Base-by-base conservation (phyloP, 2,888 invertebrate genomes). In the Crocallis elinguaria region DNA sequence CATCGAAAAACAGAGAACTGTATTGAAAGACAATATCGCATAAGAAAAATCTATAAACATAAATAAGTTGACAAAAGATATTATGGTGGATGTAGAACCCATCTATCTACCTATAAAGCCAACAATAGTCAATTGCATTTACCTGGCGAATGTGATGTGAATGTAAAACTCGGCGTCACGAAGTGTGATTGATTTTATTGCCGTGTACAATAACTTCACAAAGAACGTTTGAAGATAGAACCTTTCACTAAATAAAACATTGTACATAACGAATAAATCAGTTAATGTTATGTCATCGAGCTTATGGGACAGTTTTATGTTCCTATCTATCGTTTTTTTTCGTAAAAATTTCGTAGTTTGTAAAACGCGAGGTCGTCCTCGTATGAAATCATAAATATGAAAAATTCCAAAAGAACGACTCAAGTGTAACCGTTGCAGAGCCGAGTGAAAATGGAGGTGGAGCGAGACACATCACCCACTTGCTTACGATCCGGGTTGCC, bases 401-500 rank as follows among this genome's bases (percentile, higher is more conserved):
- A 75, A 77, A 74, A 79, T 81, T 77, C 72, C 69, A 75, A 66
- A 75, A 80, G 79, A 81, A 75, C 76, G 69, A 77, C 62, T 76
- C 69, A 74, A 72, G 71, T 73, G 75, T 73, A 67, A 72, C 72
- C 65, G 61, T 58, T 57, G 68, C 61, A 55, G 50, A 59, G 62
- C 37, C 57, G 58, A 66, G 65, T 59, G 56, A 64, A n/a, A 73
- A 60, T 66, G 69, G 77, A 80, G 86, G 75, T 84, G 78, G 75
- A 86, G 80, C 85, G 86, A 77, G 71, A 82, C 85, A 77, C 73
- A 82, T 83, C 81, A 79, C 79, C 82, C 73, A 82, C 77, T 82
- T 82, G 73, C 64, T 52, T 43, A 49, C 49, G 35, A 42, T 16
- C 41, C 52, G 54, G 49, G 54, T 52, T 57, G 12, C 17, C 23